Base-by-base conservation (phyloP, 2,797 vertebrate genomes). In the Syndactyla subalaris region DNA sequence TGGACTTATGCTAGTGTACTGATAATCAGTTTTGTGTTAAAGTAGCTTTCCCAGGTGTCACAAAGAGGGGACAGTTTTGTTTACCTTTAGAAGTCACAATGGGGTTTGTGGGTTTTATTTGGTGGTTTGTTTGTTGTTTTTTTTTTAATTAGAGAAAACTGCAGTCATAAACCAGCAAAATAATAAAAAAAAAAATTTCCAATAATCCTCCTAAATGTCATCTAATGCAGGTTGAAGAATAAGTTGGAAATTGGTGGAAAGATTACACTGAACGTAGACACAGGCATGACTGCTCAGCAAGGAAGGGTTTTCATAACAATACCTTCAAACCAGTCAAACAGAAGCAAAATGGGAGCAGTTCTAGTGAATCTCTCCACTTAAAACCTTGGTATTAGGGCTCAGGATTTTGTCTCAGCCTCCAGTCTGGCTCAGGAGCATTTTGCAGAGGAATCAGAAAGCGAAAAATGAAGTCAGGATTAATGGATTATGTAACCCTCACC, bases 51-150 rank as follows among this genome's bases (percentile, higher is more conserved):
- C 17, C 59, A 73, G 71, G 39, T 59, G 39, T 70, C 20, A 81
- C 10, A 41, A 88, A 68, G 11, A 73, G 0, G 2, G 19, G 16
- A 38, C 0, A 0, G 6, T 65, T 76, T 83, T 87, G 10, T 81
- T 59, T 90, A 55, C 29, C 30, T 87, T 90, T 89, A 51, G 15
- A 72, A 80, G 57, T 77, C 2, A 14, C 14, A 71, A 20, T 5
- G 2, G 2, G 55, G 48, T 51, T 27, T 27, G 24, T 26, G 45
- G 39, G 39, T 14, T 3, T 41, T 58, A 43, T 23, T 23, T 48
- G 46, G 19, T 46, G 19, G 18, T 45, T 10, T 38, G 15, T 15
- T 41, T 12, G 21, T 45, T 21, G 5, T 14, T 55, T 70, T 68
- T 82, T 82, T 58, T 62, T 19, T 17, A 41, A 26, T 85, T 89